Conservation (phyloP, 2,797 vertebrate genomes). For the Lagodon rhomboides region DNA sequence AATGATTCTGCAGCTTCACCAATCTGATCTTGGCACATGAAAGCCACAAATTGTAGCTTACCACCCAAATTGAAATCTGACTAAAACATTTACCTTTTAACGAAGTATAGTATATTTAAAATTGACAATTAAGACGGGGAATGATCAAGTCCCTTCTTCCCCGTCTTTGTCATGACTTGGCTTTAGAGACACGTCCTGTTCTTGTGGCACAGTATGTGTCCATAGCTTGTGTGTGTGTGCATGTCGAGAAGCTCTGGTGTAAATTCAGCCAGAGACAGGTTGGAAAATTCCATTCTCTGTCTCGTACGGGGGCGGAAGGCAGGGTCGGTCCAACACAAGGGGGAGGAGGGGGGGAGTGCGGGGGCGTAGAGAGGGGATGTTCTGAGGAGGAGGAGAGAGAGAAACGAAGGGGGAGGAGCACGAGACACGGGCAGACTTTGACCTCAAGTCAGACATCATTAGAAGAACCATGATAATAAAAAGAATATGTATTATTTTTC, state of each 20-base stretch:
- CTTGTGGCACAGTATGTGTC: background rate
- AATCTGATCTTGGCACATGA: background rate
- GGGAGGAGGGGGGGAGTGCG: conserved; percentile 25
- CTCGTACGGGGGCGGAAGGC: conserved; percentile 40
- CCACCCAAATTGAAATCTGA: background rate
- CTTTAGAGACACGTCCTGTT: conserved; percentile 5
- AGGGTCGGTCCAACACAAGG: conserved; percentile 43
- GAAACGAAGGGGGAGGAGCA: background rate
- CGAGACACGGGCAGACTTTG: background rate
- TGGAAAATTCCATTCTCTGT: conserved; percentile 60
- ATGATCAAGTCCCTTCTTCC: background rate
- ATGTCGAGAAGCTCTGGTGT: conserved; percentile 18
- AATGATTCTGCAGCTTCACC: background rate
- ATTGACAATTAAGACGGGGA: background rate
- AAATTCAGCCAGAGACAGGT: conserved; percentile 47
- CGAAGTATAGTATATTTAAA: no score
- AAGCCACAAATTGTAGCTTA: background rate
- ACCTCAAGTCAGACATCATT: background rate
- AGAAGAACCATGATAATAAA: background rate
- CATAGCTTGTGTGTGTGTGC: background rate
- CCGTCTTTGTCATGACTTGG: background rate
- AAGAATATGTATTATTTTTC: no score
- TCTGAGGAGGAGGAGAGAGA: conserved; percentile 31
- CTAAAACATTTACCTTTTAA: background rate
- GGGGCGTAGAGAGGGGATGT: conserved; percentile 53